Percentiles rank a stretch among this genome's conserved stretches.
phyloP scores from a whole-genome alignment of 2,888 invertebrate species.

The Actias luna region DNA sequence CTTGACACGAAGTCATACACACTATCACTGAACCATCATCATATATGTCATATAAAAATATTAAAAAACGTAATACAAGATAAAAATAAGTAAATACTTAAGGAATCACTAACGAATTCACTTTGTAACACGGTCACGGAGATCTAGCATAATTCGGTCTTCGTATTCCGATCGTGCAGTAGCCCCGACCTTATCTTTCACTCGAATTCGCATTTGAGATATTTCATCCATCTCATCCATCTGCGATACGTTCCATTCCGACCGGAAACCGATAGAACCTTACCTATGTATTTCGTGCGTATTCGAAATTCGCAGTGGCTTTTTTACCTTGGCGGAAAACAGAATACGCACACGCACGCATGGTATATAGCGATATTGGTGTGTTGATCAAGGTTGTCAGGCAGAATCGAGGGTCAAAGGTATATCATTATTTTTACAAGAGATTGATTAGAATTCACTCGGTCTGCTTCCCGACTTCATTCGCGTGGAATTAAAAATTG shows the following conservation, averaged over 20 bases:
- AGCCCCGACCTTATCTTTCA: constrained; percentile 11
- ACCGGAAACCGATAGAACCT: constrained; percentile 10
- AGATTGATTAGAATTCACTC: too few species aligned
- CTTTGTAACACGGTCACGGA: not conserved
- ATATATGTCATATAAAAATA: not conserved
- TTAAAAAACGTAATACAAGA: not conserved
- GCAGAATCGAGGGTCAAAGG: not conserved
- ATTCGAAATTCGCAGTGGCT: not conserved
- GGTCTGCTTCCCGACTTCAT: too few species aligned
- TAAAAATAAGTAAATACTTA: not conserved
- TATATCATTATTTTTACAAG: too few species aligned
- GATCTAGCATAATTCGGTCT: not conserved
- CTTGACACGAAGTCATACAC: too few species aligned
- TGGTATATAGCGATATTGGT: not conserved
- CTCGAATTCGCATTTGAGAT: constrained; percentile 7
- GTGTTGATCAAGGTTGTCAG: not conserved
- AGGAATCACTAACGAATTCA: not conserved
- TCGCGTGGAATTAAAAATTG: too few species aligned
- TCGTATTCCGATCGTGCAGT: not conserved
- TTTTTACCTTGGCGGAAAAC: not conserved
- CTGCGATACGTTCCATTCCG: constrained; percentile 1
- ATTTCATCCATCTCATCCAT: constrained; percentile 11
- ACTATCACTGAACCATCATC: too few species aligned
- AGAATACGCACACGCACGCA: not conserved
- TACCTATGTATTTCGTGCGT: not conserved